These are phyloP conservation scores for Helicoverpa assulta DNA, from an alignment of 2,888 invertebrate genomes.

Conservation along the genomic window DNA sequence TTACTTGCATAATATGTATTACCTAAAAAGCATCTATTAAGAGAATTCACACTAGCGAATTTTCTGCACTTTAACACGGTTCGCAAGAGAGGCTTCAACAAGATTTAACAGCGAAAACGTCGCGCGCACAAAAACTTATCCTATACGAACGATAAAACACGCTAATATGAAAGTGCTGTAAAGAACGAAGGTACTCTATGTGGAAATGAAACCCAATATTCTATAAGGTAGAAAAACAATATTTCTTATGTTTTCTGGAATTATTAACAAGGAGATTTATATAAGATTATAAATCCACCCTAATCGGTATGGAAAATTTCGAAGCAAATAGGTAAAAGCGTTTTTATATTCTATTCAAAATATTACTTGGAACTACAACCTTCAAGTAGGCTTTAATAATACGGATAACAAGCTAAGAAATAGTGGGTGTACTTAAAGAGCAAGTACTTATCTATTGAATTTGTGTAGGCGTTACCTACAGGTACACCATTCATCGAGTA, in stretches of 20 bases:
- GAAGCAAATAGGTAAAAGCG: neutral
- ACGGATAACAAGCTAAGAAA: neutral
- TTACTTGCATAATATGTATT: slow-evolving; percentile 7
- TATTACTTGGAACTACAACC: neutral
- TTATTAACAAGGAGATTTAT: neutral
- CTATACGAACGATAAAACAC: too few relatives aligned
- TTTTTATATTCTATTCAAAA: neutral
- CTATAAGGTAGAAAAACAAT: too few relatives aligned
- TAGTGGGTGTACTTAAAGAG: neutral
- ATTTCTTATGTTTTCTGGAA: neutral
- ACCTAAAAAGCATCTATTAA: neutral
- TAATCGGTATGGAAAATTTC: too few relatives aligned
- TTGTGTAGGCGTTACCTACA: neutral
- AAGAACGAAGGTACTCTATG: too few relatives aligned
- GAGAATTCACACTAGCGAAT: too few relatives aligned
- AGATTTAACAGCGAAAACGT: too few relatives aligned
- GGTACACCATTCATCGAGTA: neutral
- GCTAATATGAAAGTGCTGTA: too few relatives aligned
- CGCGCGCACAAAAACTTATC: too few relatives aligned
- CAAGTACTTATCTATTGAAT: slow-evolving; percentile 5
- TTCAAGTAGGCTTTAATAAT: neutral
- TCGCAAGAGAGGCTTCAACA: too few relatives aligned
- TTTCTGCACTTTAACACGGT: too few relatives aligned
- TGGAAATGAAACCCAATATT: too few relatives aligned
- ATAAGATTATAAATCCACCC: neutral